phyloP scores from a whole-genome alignment of 2,797 vertebrate genomes.

The Borostomias antarcticus region DNA sequence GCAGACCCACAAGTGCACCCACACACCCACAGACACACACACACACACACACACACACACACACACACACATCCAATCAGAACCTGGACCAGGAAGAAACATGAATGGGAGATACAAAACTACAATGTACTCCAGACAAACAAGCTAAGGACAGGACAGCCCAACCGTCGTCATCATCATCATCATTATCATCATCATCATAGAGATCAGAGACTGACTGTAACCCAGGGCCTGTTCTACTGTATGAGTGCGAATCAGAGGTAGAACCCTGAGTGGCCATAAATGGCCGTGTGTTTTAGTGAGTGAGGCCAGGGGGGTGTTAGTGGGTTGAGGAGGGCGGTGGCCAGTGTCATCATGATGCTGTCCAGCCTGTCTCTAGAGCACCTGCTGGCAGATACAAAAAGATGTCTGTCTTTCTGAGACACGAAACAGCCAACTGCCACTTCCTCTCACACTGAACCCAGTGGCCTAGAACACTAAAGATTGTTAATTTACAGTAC shows the following conservation, averaged over 20 bases:
- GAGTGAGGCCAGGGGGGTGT: conserved; percentile 29
- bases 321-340: not conserved
- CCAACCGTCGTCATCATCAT: not conserved
- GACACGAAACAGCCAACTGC: conserved; percentile 30
- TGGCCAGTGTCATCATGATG: not conserved
- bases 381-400: conserved; percentile 21
- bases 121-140: no score
- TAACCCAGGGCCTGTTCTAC: conserved; percentile 47
- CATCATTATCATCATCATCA: not conserved
- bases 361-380: not conserved
- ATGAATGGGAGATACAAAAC: no score
- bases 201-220: conserved; percentile 19
- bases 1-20: not conserved
- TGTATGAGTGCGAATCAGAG: conserved; percentile 27
- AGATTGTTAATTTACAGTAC: no score
- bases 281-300: conserved; percentile 64
- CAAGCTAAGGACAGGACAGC: not conserved
- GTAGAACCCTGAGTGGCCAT: conserved; percentile 50
- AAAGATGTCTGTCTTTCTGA: conserved; percentile 24
- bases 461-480: not conserved
- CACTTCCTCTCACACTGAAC: conserved; percentile 20
- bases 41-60: conserved; percentile 5
- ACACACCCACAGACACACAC: not conserved
- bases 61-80: not conserved
- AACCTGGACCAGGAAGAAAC: no score